Percentiles rank a stretch among this genome's conserved stretches.
Evolutionary conservation across 2,113 vertebrate species (phyloP).

Genomic region (Amblyopsis rosae): DNA sequence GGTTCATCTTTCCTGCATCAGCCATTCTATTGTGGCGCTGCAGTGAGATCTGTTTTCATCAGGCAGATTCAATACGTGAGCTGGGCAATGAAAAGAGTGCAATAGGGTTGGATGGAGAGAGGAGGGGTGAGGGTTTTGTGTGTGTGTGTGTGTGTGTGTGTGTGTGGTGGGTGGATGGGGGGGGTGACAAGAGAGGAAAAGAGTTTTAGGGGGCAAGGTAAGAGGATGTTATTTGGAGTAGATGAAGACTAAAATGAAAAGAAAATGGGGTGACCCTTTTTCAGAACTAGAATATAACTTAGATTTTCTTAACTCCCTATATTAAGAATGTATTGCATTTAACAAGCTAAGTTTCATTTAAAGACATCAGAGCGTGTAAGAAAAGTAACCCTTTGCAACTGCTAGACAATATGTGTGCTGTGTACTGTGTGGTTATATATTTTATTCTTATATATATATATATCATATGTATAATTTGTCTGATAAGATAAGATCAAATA

Average conservation of each 20-base stretch:
- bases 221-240: conserved; percentile 27
- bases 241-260: conserved; percentile 56
- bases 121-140: conserved; percentile 38
- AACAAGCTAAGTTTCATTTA: no score
- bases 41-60: conserved; percentile 83
- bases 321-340: conserved; percentile 4
- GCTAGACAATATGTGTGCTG: conserved; percentile 30
- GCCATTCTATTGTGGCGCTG: conserved; percentile 79
- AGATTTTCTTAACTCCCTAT: conserved; percentile 51
- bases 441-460: conserved; percentile 7
- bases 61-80: conserved; percentile 80
- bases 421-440: conserved; percentile 2
- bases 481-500: conserved; percentile 17
- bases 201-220: conserved; percentile 14
- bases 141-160: conserved; percentile 18
- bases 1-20: conserved; percentile 82
- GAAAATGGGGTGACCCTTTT: conserved; percentile 60
- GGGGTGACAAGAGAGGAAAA: neutral
- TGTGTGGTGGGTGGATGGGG: neutral
- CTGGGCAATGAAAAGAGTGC: conserved; percentile 76
- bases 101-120: conserved; percentile 67
- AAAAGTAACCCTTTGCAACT: conserved; percentile 46
- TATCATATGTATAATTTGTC: conserved; percentile 22
- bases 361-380: neutral
- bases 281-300: conserved; percentile 58